Conservation (phyloP, 2,113 vertebrate species). For the Antigone vipio region DNA sequence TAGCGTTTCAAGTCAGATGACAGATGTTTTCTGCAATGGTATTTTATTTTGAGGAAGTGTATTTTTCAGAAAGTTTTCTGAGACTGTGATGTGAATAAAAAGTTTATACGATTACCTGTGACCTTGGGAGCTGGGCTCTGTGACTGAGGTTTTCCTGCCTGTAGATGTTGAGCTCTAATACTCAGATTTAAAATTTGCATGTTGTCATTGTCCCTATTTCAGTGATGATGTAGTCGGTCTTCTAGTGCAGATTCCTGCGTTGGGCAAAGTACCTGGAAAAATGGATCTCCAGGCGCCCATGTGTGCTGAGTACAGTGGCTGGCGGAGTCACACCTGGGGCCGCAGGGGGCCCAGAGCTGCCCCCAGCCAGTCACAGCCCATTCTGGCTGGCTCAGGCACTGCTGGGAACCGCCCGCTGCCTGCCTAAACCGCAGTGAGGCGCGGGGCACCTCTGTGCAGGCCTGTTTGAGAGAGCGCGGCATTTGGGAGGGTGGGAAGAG, state of each 20-base stretch:
- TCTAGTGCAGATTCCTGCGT: background rate
- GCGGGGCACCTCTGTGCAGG: background rate
- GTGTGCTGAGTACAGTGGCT: rapidly evolving
- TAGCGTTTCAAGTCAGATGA: background rate
- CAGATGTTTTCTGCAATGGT: slow-evolving; percentile 16
- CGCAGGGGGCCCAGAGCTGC: rapidly evolving
- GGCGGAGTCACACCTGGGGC: rapidly evolving
- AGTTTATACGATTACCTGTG: rapidly evolving
- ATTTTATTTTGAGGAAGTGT: slow-evolving; percentile 23
- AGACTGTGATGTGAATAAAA: background rate
- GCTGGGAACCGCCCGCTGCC: rapidly evolving
- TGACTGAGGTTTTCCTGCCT: background rate
- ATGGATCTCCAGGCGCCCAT: background rate
- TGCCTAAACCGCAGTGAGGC: background rate
- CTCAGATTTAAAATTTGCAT: background rate
- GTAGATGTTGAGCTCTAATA: background rate
- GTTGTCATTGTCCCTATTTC: background rate
- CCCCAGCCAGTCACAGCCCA: rapidly evolving
- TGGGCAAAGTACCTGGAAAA: background rate
- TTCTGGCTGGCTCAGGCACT: rapidly evolving
- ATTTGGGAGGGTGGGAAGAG: background rate
- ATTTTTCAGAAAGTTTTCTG: slow-evolving; percentile 18
- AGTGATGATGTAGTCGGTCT: background rate
- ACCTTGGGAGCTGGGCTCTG: background rate
- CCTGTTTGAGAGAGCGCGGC: rapidly evolving